Conservation (phyloP, 2,797 vertebrate species). For the Chloroceryle inda region DNA sequence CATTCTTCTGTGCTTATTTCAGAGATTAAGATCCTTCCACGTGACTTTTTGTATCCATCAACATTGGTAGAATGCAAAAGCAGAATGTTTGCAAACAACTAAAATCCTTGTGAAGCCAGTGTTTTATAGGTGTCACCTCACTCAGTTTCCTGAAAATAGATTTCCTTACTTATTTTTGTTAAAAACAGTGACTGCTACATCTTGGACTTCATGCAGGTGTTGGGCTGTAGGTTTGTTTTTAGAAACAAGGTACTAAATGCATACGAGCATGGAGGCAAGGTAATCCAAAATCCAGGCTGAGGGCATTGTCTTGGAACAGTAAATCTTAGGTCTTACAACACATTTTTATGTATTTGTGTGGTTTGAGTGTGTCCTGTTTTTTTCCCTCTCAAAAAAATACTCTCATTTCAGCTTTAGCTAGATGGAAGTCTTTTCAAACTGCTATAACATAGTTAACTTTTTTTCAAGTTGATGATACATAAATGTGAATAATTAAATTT, state of each 20-base stretch:
- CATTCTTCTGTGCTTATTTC: background rate
- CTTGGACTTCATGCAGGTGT: background rate
- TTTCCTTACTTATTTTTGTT: background rate
- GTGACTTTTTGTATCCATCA: background rate
- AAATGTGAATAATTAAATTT: background rate
- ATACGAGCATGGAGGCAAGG: background rate
- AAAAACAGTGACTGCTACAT: background rate
- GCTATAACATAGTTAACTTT: background rate
- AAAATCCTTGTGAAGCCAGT: background rate
- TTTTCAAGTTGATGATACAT: background rate
- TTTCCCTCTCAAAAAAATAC: accelerated
- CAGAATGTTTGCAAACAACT: background rate
- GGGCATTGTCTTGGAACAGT: background rate
- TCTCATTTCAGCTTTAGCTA: background rate
- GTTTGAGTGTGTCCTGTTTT: background rate
- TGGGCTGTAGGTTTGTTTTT: background rate
- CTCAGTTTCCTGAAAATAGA: background rate
- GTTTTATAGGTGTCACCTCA: background rate
- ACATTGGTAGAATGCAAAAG: background rate
- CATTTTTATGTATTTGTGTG: background rate
- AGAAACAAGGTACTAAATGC: background rate
- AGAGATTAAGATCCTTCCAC: background rate
- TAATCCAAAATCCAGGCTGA: background rate
- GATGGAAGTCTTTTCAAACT: background rate
- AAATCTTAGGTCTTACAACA: background rate